Evolutionary conservation across 2,888 invertebrate species (phyloP).

Genomic region (Halocaridina rubra): DNA sequence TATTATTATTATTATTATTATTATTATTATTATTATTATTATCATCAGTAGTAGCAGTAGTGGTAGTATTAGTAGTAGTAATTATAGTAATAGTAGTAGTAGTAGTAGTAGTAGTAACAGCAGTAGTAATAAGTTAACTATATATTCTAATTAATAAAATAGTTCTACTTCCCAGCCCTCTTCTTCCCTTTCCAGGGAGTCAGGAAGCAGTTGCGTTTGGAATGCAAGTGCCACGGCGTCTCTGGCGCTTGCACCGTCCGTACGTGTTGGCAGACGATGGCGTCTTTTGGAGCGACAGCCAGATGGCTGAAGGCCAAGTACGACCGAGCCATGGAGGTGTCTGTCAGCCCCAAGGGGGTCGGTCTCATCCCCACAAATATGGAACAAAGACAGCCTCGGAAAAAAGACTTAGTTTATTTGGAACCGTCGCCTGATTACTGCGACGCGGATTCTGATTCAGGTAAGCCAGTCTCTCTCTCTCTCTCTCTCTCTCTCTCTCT

Average conservation of each 20-base stretch:
- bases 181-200: slow-evolving; percentile 40
- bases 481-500: slow-evolving; percentile 2
- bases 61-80: no score
- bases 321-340: slow-evolving; percentile 50
- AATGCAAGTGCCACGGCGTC: slow-evolving; percentile 94
- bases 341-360: slow-evolving; percentile 35
- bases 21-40: no score
- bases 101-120: no score
- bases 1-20: no score
- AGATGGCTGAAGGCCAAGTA: slow-evolving; percentile 42
- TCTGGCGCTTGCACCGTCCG: slow-evolving; percentile 94
- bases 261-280: slow-evolving; percentile 95
- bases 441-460: slow-evolving; percentile 29
- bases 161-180: no score
- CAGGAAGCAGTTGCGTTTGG: slow-evolving; percentile 44
- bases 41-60: no score
- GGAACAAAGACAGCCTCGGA: slow-evolving; percentile 15
- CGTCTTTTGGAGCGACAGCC: slow-evolving; percentile 70
- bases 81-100: no score
- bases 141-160: no score
- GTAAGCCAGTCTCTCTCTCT: no score
- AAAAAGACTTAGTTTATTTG: slow-evolving; percentile 49
- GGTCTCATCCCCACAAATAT: slow-evolving; percentile 19
- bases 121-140: no score
- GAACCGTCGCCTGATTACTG: slow-evolving; percentile 52